phyloP scores from a whole-genome alignment of 2,797 vertebrate species.

The Chelidonichthys spinosus region DNA sequence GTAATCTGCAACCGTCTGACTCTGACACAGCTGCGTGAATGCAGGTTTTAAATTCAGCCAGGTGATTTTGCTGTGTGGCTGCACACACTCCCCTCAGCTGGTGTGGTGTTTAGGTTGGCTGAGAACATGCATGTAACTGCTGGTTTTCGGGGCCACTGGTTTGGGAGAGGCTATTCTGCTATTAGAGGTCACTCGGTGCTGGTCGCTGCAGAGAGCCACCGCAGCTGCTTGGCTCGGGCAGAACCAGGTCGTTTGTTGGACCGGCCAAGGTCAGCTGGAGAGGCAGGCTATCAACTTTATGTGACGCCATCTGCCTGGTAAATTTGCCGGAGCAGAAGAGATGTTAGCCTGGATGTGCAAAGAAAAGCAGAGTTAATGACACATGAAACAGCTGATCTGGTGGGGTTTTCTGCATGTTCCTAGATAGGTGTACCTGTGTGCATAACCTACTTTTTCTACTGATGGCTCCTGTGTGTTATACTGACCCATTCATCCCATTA shows the following conservation, averaged over 20 bases:
- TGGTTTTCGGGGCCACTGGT: slow-evolving; percentile 29
- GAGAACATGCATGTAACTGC: slow-evolving; percentile 15
- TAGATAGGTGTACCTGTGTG: slow-evolving; percentile 45
- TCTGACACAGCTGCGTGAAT: slow-evolving; percentile 23
- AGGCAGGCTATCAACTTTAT: slow-evolving; percentile 55
- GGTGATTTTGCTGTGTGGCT: slow-evolving; percentile 32
- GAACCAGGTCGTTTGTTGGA: slow-evolving; percentile 38
- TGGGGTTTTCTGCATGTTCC: slow-evolving; percentile 34
- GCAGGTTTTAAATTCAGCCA: slow-evolving; percentile 47
- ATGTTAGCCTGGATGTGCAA: slow-evolving; percentile 26
- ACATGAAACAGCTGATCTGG: slow-evolving; percentile 49
- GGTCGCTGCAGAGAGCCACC: slow-evolving; percentile 24
- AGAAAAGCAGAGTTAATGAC: slow-evolving; percentile 43
- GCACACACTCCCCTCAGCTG: slow-evolving; percentile 16
- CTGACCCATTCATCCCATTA: slow-evolving; percentile 56
- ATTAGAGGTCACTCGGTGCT: slow-evolving; percentile 28
- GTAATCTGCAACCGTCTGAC: slow-evolving; percentile 45
- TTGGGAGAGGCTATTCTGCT: slow-evolving; percentile 36
- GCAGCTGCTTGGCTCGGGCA: slow-evolving; percentile 40
- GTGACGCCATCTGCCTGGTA: slow-evolving; percentile 53
- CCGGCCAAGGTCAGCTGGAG: slow-evolving; percentile 45
- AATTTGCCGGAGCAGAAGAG: slow-evolving; percentile 38
- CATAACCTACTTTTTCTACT: slow-evolving; percentile 60
- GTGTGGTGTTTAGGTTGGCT: slow-evolving; percentile 21
- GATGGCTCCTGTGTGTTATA: slow-evolving; percentile 26